Conservation (phyloP, 2,888 invertebrate species). For the Blastobasis adustella region DNA sequence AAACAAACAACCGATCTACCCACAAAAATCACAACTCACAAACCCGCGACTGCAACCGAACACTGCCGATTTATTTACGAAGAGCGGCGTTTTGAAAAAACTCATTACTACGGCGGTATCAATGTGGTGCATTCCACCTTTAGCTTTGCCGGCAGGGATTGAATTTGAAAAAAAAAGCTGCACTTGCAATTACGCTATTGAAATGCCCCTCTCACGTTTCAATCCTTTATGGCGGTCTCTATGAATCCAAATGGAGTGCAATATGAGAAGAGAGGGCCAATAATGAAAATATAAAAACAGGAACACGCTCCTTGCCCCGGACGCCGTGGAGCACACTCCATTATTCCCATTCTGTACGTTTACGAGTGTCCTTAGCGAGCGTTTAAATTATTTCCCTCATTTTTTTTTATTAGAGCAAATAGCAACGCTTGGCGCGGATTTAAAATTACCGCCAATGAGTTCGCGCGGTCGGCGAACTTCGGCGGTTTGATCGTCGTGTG, state of each 20-base stretch:
- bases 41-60: too few relatives aligned
- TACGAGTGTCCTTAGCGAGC: slow-evolving; percentile 56
- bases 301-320: slow-evolving; percentile 62
- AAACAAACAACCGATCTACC: too few relatives aligned
- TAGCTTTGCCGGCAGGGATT: slow-evolving; percentile 66
- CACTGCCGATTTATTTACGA: too few relatives aligned
- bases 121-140: slow-evolving; percentile 69
- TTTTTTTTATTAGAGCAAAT: slow-evolving; percentile 2
- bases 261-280: slow-evolving; percentile 72
- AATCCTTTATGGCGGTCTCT: slow-evolving; percentile 70
- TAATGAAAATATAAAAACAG: slow-evolving; percentile 72
- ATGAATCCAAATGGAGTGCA: slow-evolving; percentile 65
- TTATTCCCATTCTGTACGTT: slow-evolving; percentile 65
- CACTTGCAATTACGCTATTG: slow-evolving; percentile 73
- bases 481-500: too few relatives aligned
- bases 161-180: slow-evolving; percentile 52
- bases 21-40: too few relatives aligned
- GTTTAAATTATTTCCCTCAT: slow-evolving; percentile 50
- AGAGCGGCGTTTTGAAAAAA: too few relatives aligned
- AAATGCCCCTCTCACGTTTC: slow-evolving; percentile 71
- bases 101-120: slow-evolving; percentile 47
- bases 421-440: background rate
- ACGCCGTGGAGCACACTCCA: slow-evolving; percentile 58
- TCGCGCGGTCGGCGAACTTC: too few relatives aligned
- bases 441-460: too few relatives aligned